These are phyloP conservation scores for Telenomus remus DNA, from an alignment of 1,140 invertebrate species.

Conservation along the genomic window DNA sequence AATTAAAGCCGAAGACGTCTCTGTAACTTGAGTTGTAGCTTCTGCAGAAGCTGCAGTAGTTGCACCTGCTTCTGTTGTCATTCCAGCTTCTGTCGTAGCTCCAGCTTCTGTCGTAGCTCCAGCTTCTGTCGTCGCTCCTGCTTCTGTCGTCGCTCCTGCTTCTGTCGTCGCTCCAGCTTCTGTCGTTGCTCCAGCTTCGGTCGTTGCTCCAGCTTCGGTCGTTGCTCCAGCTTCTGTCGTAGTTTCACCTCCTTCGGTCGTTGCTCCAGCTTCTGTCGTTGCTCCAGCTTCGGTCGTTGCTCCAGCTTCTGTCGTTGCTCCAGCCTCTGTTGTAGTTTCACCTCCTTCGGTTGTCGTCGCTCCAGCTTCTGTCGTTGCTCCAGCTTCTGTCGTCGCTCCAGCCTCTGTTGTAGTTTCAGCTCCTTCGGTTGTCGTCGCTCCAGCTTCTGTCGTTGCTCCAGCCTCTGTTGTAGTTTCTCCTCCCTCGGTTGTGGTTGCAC, in stretches of 20 bases:
- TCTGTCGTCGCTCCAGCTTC: neutral
- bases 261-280: slow-evolving; percentile 4
- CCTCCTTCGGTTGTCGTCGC: no score
- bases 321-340: slow-evolving; percentile 8
- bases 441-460: slow-evolving; percentile 5
- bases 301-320: slow-evolving; percentile 1
- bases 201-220: slow-evolving; percentile 20
- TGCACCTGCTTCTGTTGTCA: neutral
- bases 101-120: slow-evolving; percentile 5
- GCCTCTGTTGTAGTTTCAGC: slow-evolving; percentile 3
- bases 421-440: no score
- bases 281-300: slow-evolving; percentile 10
- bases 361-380: neutral
- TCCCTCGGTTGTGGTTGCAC: no score
- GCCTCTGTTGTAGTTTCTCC: slow-evolving; percentile 13
- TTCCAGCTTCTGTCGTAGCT: slow-evolving; percentile 1
- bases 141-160: slow-evolving; percentile 3
- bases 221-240: slow-evolving; percentile 23
- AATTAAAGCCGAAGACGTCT: slow-evolving; percentile 52
- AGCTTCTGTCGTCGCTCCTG: slow-evolving; percentile 14
- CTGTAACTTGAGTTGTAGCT: slow-evolving; percentile 10
- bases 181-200: slow-evolving; percentile 3
- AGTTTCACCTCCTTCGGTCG: neutral
- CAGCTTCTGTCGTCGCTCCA: neutral
- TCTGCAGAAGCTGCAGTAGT: slow-evolving; percentile 13